Conservation (phyloP, 1,140 invertebrate species). For the Cotesia typhae region DNA sequence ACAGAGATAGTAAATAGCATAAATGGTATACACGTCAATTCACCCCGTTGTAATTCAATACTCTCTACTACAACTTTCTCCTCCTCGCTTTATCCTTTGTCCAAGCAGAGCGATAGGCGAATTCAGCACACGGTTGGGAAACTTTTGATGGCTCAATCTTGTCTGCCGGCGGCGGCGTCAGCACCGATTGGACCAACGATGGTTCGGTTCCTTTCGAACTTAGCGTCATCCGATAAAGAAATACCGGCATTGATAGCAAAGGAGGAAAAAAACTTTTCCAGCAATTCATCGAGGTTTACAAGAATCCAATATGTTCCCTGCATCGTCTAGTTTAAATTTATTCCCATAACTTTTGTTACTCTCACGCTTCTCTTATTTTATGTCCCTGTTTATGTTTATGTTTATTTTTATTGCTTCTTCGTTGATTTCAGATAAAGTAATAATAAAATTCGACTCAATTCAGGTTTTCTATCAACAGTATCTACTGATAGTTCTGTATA, state of each 20-base stretch:
- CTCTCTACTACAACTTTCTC: not conserved
- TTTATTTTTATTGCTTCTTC: constrained; percentile 8
- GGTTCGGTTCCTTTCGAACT: constrained; percentile 5
- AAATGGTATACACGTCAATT: constrained; percentile 24
- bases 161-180: constrained; percentile 26
- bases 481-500: constrained; percentile 51
- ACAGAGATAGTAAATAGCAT: constrained; percentile 3
- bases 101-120: constrained; percentile 6
- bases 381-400: constrained; percentile 15
- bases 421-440: too few relatives aligned
- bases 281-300: constrained; percentile 55
- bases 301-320: constrained; percentile 59
- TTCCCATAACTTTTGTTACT: constrained; percentile 20
- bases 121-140: constrained; percentile 54
- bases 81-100: constrained; percentile 1
- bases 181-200: not conserved
- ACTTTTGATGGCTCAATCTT: constrained; percentile 61
- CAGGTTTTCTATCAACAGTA: constrained; percentile 55
- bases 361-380: constrained; percentile 21
- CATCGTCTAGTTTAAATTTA: constrained; percentile 44
- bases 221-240: constrained; percentile 17
- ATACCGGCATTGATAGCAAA: constrained; percentile 12
- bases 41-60: constrained; percentile 45
- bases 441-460: constrained; percentile 5
- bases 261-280: constrained; percentile 49